Evolutionary conservation across 2,113 vertebrate species (phyloP).

Genomic region (Vidua chalybeata): DNA sequence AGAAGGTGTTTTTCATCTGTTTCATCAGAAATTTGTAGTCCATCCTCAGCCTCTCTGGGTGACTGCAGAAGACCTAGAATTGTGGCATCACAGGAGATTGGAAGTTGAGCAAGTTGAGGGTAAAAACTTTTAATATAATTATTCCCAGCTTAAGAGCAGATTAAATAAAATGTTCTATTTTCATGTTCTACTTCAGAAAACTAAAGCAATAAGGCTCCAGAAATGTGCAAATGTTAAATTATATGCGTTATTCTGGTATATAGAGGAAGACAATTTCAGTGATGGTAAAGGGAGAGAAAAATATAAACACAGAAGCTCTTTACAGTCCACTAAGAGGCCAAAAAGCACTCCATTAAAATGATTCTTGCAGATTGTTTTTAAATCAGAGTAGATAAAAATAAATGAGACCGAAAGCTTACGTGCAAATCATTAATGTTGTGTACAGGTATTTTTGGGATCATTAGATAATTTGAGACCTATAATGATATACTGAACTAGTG

Average conservation of each 20-base stretch:
- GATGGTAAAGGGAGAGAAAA: not conserved
- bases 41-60: slow-evolving; percentile 42
- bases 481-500: not conserved
- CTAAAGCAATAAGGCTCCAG: not conserved
- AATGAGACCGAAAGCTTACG: not conserved
- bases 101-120: slow-evolving; percentile 50
- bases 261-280: not conserved
- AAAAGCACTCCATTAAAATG: not conserved
- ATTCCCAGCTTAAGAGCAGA: not conserved
- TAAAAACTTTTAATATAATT: slow-evolving; percentile 46
- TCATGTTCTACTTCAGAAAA: not conserved
- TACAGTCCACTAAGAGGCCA: not conserved
- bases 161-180: not conserved
- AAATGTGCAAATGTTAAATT: not conserved
- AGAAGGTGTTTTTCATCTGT: slow-evolving; percentile 46
- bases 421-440: not conserved
- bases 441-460: not conserved
- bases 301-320: not conserved
- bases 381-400: not conserved
- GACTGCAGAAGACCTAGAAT: slow-evolving; percentile 52
- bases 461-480: not conserved
- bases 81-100: slow-evolving; percentile 44
- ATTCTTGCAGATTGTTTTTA: not conserved
- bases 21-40: slow-evolving; percentile 51
- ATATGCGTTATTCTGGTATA: not conserved